phyloP scores from a whole-genome alignment of 2,113 vertebrate species.

The Acinonyx jubatus region DNA sequence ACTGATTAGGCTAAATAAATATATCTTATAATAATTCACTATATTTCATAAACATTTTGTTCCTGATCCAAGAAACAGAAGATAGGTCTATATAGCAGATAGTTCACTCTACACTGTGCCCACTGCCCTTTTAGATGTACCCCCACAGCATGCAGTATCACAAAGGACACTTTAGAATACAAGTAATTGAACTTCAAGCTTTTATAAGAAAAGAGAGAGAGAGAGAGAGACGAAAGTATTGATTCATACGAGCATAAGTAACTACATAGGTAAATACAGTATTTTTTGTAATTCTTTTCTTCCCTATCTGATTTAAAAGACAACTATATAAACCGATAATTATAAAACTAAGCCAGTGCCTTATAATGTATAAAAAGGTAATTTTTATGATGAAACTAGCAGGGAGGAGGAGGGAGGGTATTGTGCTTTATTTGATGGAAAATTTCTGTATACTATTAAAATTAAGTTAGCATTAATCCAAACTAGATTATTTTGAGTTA shows the following conservation, averaged over 20 bases:
- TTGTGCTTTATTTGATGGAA: not conserved
- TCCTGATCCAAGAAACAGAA: not conserved
- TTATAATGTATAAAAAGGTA: constrained; percentile 10
- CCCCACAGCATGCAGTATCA: not conserved
- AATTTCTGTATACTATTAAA: constrained; percentile 27
- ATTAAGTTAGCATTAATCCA: constrained; percentile 24
- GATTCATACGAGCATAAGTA: not conserved
- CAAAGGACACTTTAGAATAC: not conserved
- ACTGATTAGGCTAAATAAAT: not conserved
- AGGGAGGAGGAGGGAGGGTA: not conserved
- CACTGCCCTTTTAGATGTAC: not conserved
- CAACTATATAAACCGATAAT: not conserved
- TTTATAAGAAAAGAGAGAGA: not conserved
- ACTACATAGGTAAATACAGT: not conserved
- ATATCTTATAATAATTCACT: not conserved
- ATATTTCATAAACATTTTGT: not conserved
- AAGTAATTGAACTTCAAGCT: not conserved
- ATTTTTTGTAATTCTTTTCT: not conserved
- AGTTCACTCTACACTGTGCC: not conserved
- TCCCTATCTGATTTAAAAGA: constrained; percentile 33
- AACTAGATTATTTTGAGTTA: constrained; percentile 34
- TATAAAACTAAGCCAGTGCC: not conserved
- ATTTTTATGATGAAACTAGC: not conserved
- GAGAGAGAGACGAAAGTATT: not conserved
- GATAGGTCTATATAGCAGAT: not conserved